Conservation (phyloP, 2,113 vertebrate genomes). For the Diphyllodes magnificus region DNA sequence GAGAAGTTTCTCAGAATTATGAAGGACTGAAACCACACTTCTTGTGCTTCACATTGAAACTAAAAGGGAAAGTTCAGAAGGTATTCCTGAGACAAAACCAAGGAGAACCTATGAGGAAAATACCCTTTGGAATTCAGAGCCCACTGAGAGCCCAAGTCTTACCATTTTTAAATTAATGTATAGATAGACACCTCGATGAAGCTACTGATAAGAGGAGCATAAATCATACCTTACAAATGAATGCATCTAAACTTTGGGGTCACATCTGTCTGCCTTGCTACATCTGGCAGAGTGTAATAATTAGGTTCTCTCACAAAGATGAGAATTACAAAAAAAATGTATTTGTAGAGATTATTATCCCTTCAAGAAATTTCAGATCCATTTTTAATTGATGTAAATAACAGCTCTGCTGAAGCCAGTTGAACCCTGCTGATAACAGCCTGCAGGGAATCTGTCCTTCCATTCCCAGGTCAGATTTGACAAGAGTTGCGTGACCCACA, state of each 20-base stretch:
- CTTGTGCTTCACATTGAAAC: background rate
- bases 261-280: background rate
- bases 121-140: background rate
- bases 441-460: background rate
- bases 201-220: background rate
- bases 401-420: background rate
- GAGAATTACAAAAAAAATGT: background rate
- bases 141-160: background rate
- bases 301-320: background rate
- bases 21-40: background rate
- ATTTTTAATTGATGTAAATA: slow-evolving; percentile 12
- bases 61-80: background rate
- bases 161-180: background rate
- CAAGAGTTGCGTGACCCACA: background rate
- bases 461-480: background rate
- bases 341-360: background rate
- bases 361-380: background rate
- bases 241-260: background rate
- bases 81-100: background rate
- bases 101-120: background rate
- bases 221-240: background rate
- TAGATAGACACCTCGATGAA: background rate
- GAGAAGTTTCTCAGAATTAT: background rate
- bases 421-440: background rate
- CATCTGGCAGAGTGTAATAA: slow-evolving; percentile 22